Evolutionary conservation across 2,797 vertebrate species (phyloP).

Genomic region (Malurus leucopterus): DNA sequence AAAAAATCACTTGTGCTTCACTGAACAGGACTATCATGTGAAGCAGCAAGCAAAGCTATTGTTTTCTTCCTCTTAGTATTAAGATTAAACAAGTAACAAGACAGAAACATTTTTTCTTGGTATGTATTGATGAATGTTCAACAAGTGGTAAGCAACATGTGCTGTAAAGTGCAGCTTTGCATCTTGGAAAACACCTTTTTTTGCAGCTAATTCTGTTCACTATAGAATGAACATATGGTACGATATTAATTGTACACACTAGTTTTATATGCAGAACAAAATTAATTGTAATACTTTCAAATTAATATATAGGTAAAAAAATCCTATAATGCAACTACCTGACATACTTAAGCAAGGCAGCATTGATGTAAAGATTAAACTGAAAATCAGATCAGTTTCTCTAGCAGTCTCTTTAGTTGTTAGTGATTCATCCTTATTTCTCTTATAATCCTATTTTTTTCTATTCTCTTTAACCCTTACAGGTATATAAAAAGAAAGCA

Average conservation of each 20-base stretch:
- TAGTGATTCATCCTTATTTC: not conserved
- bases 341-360: not conserved
- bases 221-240: not conserved
- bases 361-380: not conserved
- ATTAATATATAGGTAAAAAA: not conserved
- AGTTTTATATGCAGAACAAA: not conserved
- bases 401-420: not conserved
- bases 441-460: not conserved
- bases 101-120: not conserved
- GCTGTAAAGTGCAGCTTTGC: not conserved
- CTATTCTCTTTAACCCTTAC: not conserved
- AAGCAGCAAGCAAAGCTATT: not conserved
- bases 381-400: not conserved
- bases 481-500: slow-evolving; percentile 85
- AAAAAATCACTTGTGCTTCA: not conserved
- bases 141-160: not conserved
- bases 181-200: not conserved
- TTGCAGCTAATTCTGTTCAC: not conserved
- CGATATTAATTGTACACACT: not conserved
- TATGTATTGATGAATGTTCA: not conserved
- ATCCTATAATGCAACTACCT: not conserved
- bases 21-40: not conserved
- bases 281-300: not conserved
- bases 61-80: not conserved
- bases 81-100: not conserved